Evolutionary conservation across 2,113 vertebrate genomes (phyloP), one percentile per base, ranked within the genome.

Genomic region (Axis porcinus): DNA sequence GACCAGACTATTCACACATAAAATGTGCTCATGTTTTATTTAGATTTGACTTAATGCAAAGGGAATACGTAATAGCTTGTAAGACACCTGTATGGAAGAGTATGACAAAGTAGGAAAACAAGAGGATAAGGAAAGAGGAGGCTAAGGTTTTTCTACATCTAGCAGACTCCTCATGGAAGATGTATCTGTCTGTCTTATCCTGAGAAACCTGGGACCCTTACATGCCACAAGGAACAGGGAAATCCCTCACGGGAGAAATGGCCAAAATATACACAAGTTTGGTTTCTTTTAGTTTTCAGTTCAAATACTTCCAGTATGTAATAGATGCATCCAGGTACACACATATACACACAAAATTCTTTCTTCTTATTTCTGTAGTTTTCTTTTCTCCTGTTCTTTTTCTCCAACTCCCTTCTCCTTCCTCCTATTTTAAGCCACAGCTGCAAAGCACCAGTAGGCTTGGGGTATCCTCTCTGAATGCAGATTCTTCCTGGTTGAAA

Each of bases 11-110:
- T 90, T 67, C 84, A n/a, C 0, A 0, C 58, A 45, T 64, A 89
- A 96, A 93, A 79, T 82, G 17, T 95, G 76, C 79, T 97, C 95
- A 70, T 95, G 86, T 95, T 97, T 97, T 97, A 82, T 97, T 97
- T 93, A 88, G 89, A 89, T 90, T 82, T 70, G 74, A 94, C 92
- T 93, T 86, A 95, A 70, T 86, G 47, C 81, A 89, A 85, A 81
- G 45, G 52, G 47, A 54, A 70, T 90, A 4, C 12, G 13, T 62
- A 27, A 87, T 50, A 76, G 84, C 40, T 40, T 8, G 7, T 7
- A 25, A 27, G 57, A 57, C 14, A 86, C 19, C 11, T 82, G 0
- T 67, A 28, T 14, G 58, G 96, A 82, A 88, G 60, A 95, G 28
- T 78, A 43, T 78, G 67, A 89, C 28, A 47, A 55, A 57, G 36